A percentile compares a stretch with the other conserved stretches of the same genome.
phyloP scores from a whole-genome alignment of 2,113 vertebrate species.

The Calidris pugnax region DNA sequence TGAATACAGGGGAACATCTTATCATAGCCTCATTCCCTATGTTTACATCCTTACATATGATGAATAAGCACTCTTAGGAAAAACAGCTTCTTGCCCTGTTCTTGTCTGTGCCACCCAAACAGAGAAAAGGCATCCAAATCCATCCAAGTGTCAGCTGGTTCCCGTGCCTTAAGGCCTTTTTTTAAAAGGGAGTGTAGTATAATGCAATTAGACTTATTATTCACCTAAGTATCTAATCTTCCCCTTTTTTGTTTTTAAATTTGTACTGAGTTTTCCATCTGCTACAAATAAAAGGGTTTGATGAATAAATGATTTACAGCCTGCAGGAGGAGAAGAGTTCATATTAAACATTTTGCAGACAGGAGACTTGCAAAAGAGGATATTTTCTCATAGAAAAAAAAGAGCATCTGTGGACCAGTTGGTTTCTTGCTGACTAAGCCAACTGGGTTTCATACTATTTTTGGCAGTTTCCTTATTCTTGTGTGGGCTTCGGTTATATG shows the following conservation, averaged over 20 bases:
- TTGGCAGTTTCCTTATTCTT: conserved; percentile 38
- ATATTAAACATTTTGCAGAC: conserved; percentile 29
- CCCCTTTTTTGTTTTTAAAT: conserved; percentile 32
- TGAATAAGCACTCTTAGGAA: not conserved
- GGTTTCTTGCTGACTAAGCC: conserved; percentile 48
- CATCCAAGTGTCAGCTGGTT: not conserved
- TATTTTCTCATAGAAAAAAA: conserved; percentile 38
- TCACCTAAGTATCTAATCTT: conserved; percentile 32
- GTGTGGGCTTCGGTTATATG: conserved; percentile 18
- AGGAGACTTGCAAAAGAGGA: conserved; percentile 2
- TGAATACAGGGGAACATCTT: not conserved
- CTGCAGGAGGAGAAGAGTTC: conserved; percentile 40
- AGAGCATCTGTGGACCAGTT: conserved; percentile 59
- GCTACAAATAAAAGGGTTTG: conserved; percentile 54
- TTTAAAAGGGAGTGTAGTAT: not conserved
- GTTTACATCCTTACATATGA: not conserved
- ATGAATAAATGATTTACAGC: conserved; percentile 64
- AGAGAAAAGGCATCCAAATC: not conserved
- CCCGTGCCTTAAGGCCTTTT: not conserved
- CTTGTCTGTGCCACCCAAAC: not conserved
- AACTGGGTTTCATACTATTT: conserved; percentile 5
- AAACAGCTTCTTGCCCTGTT: not conserved
- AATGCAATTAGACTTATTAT: not conserved
- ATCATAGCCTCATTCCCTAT: not conserved
- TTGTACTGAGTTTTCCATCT: conserved; percentile 29